Conservation (phyloP, 1,140 invertebrate genomes). For the Popillia japonica region DNA sequence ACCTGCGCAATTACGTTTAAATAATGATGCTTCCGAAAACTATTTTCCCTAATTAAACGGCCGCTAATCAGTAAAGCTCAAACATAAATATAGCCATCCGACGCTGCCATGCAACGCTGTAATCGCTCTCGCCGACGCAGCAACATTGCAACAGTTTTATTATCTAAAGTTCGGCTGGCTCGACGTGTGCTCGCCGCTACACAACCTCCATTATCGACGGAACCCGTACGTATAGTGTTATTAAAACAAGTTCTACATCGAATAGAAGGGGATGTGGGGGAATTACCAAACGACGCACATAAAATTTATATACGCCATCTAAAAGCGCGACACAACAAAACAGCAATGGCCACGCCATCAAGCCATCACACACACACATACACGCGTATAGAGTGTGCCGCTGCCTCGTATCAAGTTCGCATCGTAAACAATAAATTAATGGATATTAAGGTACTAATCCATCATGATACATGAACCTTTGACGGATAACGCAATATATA, state of each 20-base stretch:
- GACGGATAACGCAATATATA: slow-evolving; percentile 48
- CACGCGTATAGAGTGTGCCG: background rate
- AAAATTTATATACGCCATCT: background rate
- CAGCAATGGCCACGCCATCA: background rate
- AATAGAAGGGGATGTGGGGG: background rate
- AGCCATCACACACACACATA: background rate
- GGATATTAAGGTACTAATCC: slow-evolving; percentile 43
- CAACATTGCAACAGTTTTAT: no score
- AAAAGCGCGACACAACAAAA: background rate
- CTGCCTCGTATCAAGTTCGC: background rate
- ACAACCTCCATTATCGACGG: no score
- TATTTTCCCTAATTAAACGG: no score
- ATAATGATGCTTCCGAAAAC: no score
- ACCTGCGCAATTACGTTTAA: no score
- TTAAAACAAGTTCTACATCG: background rate
- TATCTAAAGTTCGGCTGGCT: no score
- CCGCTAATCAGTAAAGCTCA: no score
- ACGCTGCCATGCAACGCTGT: no score
- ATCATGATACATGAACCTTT: slow-evolving; percentile 48
- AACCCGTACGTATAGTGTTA: no score
- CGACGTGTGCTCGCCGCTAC: no score
- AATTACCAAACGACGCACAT: background rate
- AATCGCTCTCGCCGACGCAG: no score
- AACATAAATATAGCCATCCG: no score
- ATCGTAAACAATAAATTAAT: slow-evolving; percentile 39